Evolutionary conservation across 2,888 invertebrate genomes (phyloP).

Genomic region (Troides helena): DNA sequence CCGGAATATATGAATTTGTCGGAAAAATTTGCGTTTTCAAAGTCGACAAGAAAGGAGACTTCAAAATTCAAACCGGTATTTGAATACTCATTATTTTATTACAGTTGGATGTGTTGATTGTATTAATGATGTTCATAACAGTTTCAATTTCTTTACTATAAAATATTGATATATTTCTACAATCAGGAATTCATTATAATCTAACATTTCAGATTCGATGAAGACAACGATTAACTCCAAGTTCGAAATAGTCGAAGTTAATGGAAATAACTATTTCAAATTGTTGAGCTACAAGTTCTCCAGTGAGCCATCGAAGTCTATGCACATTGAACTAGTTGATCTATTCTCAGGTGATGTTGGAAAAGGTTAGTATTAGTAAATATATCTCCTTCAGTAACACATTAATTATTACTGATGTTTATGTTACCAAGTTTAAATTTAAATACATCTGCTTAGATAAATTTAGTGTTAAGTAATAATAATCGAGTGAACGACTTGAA

Average conservation of each 20-base stretch:
- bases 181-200: not conserved
- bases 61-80: constrained; percentile 5
- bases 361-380: not conserved
- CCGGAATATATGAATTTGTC: constrained; percentile 14
- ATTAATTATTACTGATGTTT: too few species aligned
- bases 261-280: constrained; percentile 12
- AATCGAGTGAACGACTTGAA: too few species aligned
- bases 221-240: constrained; percentile 11
- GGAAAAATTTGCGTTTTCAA: constrained; percentile 16
- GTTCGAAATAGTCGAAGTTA: not conserved
- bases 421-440: too few species aligned
- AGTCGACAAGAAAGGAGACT: constrained; percentile 11
- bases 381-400: not conserved
- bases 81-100: not conserved
- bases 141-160: not conserved
- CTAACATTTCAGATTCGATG: not conserved
- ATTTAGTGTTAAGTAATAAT: too few species aligned
- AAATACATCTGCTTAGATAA: too few species aligned
- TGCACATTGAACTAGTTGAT: constrained; percentile 3
- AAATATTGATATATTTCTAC: not conserved
- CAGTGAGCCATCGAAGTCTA: not conserved
- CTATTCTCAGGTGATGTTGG: constrained; percentile 12
- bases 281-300: constrained; percentile 9
- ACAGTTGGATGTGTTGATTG: not conserved
- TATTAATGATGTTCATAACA: not conserved